Base-by-base conservation (phyloP, 2,888 invertebrate species). In the Globia sparganii region DNA sequence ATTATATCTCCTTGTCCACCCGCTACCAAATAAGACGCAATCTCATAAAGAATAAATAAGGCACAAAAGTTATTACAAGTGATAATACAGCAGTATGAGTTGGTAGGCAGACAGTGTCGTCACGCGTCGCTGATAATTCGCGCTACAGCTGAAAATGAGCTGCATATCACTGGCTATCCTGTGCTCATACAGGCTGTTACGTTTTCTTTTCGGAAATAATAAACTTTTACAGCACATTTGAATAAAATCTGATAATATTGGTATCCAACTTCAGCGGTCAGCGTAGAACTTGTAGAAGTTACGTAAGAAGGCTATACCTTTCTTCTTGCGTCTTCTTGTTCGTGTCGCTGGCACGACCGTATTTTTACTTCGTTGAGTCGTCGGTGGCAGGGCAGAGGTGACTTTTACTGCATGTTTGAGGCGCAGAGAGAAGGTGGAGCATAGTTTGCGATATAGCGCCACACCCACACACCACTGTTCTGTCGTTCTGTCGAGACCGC, bases 71-170 rank as follows among this genome's bases (percentile, higher is more conserved):
- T 71, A 78, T 49, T 49, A 72, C 70, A 11, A 49, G 43, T 72
- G 46, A 53, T 53, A 65, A n/a, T 21, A 43, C 25, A 76, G 37
- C 61, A 49, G 59, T 66, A 43, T 59, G 75, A 71, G 85, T 46
- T 40, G 58, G 66, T 71, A 46, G 59, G 64, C 72, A 77, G 70
- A 28, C 86, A 65, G n/a, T 65, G 78, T 80, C 87, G 81, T 86
- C 90, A 93, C 92, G 92, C 93, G 91, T 94, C 94, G 91, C 87
- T 91, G 92, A 90, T 92, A 91, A 93, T 93, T 92, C 87, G 82
- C 88, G 87, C 90, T 87, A 88, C 88, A 88, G 91, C 92, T 92
- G 92, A 92, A 93, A 94, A 94, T 93, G 93, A 93, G 91, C 92
- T 92, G 91, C 90, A 92, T 91, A 92, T 94, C 94, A 93, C 90